Conservation (phyloP, 1,140 invertebrate species). For the Brachionus plicatilis region DNA sequence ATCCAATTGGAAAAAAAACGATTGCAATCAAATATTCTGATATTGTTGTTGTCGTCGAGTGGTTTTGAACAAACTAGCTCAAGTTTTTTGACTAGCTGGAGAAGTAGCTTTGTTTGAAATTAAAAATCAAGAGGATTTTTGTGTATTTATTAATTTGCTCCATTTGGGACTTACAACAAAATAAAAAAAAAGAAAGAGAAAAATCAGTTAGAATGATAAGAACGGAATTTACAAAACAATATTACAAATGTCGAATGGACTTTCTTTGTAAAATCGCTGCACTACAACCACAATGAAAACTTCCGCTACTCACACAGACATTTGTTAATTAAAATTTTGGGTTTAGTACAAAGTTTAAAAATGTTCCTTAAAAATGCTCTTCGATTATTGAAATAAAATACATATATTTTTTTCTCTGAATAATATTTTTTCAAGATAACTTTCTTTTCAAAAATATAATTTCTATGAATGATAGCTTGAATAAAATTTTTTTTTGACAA, state of each 20-base stretch:
- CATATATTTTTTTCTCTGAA: too few relatives aligned
- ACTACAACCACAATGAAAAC: background rate
- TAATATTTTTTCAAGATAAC: too few relatives aligned
- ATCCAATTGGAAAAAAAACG: slow-evolving; percentile 37
- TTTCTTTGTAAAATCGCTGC: background rate
- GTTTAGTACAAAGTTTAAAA: background rate
- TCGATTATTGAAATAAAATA: too few relatives aligned
- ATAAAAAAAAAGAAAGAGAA: background rate
- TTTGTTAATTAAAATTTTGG: background rate
- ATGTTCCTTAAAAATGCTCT: background rate
- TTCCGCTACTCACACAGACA: background rate
- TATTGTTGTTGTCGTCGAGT: slow-evolving; percentile 17
- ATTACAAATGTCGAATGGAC: background rate
- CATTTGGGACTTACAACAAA: background rate
- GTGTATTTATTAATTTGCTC: background rate
- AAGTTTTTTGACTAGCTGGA: background rate
- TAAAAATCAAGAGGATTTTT: slow-evolving; percentile 36
- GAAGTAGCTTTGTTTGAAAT: slow-evolving; percentile 8
- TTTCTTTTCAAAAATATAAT: too few relatives aligned
- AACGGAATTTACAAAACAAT: slow-evolving; percentile 14
- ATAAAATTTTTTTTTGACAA: too few relatives aligned
- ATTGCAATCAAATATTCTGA: slow-evolving; percentile 17
- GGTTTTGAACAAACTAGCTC: background rate
- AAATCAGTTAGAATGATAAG: background rate
- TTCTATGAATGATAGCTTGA: too few relatives aligned